phyloP scores from a whole-genome alignment of 2,113 vertebrate genomes.

The Phaethornis superciliosus region DNA sequence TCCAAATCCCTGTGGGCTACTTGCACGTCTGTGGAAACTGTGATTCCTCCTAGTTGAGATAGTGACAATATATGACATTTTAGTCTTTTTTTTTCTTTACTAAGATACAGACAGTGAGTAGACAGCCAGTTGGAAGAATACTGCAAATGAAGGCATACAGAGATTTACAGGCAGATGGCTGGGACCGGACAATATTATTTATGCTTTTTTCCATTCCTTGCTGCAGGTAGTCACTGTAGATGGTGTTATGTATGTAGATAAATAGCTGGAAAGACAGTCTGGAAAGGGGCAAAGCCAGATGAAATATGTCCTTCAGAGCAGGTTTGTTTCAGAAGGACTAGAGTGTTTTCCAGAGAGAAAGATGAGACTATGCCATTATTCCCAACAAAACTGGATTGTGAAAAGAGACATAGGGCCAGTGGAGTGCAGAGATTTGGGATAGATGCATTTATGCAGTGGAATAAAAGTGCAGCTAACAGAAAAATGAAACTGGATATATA shows the following conservation, averaged over 20 bases:
- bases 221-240: not conserved
- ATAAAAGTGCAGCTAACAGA: not conserved
- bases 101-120: not conserved
- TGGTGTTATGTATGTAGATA: not conserved
- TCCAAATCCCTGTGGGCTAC: not conserved
- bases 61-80: not conserved
- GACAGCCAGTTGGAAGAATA: not conserved
- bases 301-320: not conserved
- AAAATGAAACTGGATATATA: not conserved
- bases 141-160: not conserved
- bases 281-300: not conserved
- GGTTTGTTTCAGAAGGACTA: not conserved
- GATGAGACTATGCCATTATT: fast-evolving
- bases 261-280: not conserved
- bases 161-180: not conserved
- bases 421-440: not conserved
- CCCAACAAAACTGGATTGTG: not conserved
- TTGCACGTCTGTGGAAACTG: not conserved
- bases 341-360: not conserved
- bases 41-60: not conserved
- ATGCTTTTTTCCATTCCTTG: not conserved
- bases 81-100: not conserved
- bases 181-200: not conserved
- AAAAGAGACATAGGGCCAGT: not conserved
- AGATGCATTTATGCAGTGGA: not conserved